Evolutionary conservation across 2,888 invertebrate genomes (phyloP), one percentile per base, ranked within the genome.

Genomic region (Lissonota sp.): DNA sequence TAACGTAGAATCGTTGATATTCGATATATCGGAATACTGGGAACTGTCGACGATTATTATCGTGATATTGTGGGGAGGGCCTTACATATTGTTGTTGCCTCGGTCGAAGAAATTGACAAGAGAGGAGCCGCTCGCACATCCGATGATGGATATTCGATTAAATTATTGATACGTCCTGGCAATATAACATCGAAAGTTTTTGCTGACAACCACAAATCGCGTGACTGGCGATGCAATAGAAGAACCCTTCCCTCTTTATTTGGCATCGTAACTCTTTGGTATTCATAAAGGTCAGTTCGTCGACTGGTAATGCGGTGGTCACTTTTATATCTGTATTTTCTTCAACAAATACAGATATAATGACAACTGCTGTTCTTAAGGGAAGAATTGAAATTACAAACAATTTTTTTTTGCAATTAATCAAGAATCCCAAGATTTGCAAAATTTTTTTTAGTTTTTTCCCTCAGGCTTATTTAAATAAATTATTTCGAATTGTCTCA

Each of bases 251-350:
- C 58, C 26, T 14, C 51, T 44, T 58, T 62, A 74, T 79, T 71
- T 49, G 26, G 26, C 26, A 26, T 26, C 26, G 26, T 26, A 26
- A 26, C 70, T 74, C 74, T 44, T 75, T 79, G 75, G 71, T 82
- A 82, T 82, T 82, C 78, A 82, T 82, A 82, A 82, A 82, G 82
- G 82, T 82, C 82, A 79, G 57, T 75, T 67, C 8, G 66, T 69
- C 60, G 74, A 66, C 82, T 62, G 78, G 67, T 67, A 75, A 60
- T 62, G 58, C 37, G 57, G 44, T 55, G n/a, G n/a, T 49, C 6
- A 26, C 26, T 26, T 26, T 26, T 26, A 3, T 26, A 26, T 44
- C 44, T 6, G 6, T 44, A 6, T 44, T 44, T 44, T 8, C 4
- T 44, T 4, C 2, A 44, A 10, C 44, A 4, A 44, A 10, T 44